A percentile compares a stretch with the other conserved stretches of the same genome.
Evolutionary conservation across 2,888 invertebrate species (phyloP).

Genomic region (Diadromus collaris): DNA sequence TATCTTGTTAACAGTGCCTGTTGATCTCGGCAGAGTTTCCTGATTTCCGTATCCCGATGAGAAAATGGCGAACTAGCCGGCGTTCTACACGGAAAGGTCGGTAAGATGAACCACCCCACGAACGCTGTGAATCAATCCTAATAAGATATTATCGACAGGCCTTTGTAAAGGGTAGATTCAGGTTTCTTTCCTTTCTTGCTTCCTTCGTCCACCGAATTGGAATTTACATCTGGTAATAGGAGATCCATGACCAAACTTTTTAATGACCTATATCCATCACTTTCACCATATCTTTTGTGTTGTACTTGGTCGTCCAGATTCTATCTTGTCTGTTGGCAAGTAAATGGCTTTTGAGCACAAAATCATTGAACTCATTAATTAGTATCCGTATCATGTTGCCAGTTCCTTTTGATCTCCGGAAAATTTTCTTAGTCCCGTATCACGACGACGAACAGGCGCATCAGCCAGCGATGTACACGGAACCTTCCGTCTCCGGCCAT

Average conservation of each 20-base stretch:
- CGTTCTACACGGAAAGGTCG: no score
- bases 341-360: background rate
- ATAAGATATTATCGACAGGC: no score
- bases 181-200: no score
- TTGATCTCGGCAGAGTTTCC: background rate
- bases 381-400: background rate
- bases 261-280: background rate
- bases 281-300: no score
- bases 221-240: background rate
- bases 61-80: no score
- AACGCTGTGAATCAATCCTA: no score
- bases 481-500: conserved; percentile 45
- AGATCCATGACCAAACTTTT: background rate
- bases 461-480: background rate
- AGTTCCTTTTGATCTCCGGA: background rate
- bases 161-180: no score
- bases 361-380: background rate
- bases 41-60: no score
- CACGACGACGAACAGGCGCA: no score
- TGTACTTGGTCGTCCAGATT: background rate
- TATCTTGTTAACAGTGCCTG: background rate
- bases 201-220: background rate
- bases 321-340: background rate
- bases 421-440: no score
- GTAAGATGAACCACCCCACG: no score